A percentile compares a stretch with the other conserved stretches of the same genome.
phyloP scores from a whole-genome alignment of 2,113 vertebrate genomes.

The Isichthys henryi region DNA sequence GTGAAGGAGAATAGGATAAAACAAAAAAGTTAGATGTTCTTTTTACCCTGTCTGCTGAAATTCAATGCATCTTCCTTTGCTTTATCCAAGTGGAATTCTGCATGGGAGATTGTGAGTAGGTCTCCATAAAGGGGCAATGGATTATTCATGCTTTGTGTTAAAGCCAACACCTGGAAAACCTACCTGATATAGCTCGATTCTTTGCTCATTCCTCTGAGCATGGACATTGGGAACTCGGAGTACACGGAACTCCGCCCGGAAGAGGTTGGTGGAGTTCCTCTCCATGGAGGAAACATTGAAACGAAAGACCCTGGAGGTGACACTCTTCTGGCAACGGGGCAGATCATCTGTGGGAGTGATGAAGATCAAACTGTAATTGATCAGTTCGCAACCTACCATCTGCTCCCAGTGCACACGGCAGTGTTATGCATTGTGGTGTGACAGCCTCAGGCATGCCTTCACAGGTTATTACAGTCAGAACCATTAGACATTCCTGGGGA shows the following conservation, averaged over 20 bases:
- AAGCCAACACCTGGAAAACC: constrained; percentile 30
- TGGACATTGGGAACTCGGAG: constrained; percentile 71
- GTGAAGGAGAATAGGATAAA: neutral
- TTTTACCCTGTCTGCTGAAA: neutral
- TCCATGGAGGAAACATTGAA: constrained; percentile 86
- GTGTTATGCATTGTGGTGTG: neutral
- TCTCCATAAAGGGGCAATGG: neutral
- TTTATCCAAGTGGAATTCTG: neutral
- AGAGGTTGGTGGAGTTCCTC: constrained; percentile 83
- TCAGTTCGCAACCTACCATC: neutral
- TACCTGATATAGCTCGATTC: constrained; percentile 93
- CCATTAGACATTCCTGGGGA: neutral
- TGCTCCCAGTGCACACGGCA: neutral
- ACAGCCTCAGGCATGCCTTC: neutral
- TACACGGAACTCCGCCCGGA: constrained; percentile 84
- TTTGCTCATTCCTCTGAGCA: constrained; percentile 78
- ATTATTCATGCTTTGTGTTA: neutral
- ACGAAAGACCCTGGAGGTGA: constrained; percentile 83
- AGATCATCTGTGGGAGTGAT: constrained; percentile 68
- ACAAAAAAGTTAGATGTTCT: neutral
- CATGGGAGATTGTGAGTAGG: neutral
- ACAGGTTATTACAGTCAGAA: neutral
- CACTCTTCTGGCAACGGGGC: constrained; percentile 74
- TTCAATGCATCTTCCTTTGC: neutral
- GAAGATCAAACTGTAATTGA: neutral